These are phyloP conservation scores for Cerastoderma edule DNA, from an alignment of 2,888 invertebrate genomes.

Conservation along the genomic window DNA sequence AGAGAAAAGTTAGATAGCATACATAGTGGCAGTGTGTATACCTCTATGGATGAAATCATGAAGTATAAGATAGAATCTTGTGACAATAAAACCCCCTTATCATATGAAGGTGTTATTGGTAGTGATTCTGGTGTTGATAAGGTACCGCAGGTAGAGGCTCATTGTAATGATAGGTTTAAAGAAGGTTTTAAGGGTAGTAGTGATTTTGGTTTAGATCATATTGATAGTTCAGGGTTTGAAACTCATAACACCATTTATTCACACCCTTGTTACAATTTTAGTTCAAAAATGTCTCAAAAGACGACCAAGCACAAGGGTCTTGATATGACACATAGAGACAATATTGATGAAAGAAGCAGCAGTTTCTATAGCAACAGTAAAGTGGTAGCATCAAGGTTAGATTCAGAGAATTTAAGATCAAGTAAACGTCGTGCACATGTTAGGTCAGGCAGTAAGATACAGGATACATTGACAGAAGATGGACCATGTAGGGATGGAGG, in stretches of 20 bases:
- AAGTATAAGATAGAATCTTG: conserved; percentile 8
- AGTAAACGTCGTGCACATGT: conserved; percentile 4
- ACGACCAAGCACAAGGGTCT: conserved; percentile 7
- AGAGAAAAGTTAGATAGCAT: background rate
- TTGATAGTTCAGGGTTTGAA: no score
- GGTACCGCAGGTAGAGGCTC: background rate
- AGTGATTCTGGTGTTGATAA: background rate
- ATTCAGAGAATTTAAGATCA: conserved; percentile 3
- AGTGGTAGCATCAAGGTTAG: background rate
- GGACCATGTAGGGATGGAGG: background rate
- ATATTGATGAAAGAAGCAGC: background rate
- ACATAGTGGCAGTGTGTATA: background rate
- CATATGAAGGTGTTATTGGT: background rate
- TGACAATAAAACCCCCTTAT: background rate
- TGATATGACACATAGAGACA: background rate
- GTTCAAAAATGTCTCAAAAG: conserved; percentile 16
- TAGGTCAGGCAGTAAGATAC: conserved; percentile 6
- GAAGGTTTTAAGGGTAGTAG: background rate
- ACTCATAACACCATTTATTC: conserved; percentile 37
- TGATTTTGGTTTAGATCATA: conserved; percentile 4
- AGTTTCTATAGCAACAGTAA: conserved; percentile 28
- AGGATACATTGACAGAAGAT: background rate
- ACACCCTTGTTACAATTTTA: conserved; percentile 41
- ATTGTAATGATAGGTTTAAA: background rate
- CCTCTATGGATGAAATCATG: conserved; percentile 19